Evolutionary conservation across 2,113 vertebrate species (phyloP), one percentile per base, ranked within the genome.

Genomic region (Columba janthina): DNA sequence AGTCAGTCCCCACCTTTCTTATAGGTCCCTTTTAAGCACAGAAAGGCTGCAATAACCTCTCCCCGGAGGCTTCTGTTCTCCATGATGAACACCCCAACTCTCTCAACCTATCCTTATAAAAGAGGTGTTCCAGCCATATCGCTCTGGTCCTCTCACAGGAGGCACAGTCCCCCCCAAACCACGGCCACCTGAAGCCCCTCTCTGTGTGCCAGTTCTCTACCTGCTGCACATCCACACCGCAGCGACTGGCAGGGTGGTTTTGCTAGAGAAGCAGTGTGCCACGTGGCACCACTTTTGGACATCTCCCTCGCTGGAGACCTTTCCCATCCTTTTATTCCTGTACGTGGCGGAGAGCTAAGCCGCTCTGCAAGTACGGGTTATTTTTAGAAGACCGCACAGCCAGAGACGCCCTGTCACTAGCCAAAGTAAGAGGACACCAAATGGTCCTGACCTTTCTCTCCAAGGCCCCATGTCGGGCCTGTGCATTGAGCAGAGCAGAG

Each of bases 391-490:
- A 70, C 90, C 54, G 92, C 96, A 93, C 96, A 96, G 96, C 83
- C 89, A 94, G 96, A 89, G 93, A 57, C n/a, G 73, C 80, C 32
- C 32, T 92, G 78, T 89, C 77, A 65, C n/a, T 73, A 69, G 96
- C 94, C 96, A 93, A 93, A 90, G 92, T 76, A 93, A 96, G 96
- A 90, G 83, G 93, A 97, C 83, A 96, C 94, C 96, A 95, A 90
- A 96, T 96, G 96, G 94, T 53, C 53, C 94, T 96, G 96, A 97
- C 93, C 94, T 97, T 97, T 96, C 80, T 72, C 22, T 95, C 88
- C 90, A 92, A 92, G 93, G 90, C 94, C 90, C 79, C 94, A 81
- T 78, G 88, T 81, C 0, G 85, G 74, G 94, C 32, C 26, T 1
- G 0, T 36, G 85, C 69, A 60, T 8, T 22, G 83, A 78, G 85